Conservation (phyloP, 2,888 invertebrate genomes). For the Xanthorhoe designata region DNA sequence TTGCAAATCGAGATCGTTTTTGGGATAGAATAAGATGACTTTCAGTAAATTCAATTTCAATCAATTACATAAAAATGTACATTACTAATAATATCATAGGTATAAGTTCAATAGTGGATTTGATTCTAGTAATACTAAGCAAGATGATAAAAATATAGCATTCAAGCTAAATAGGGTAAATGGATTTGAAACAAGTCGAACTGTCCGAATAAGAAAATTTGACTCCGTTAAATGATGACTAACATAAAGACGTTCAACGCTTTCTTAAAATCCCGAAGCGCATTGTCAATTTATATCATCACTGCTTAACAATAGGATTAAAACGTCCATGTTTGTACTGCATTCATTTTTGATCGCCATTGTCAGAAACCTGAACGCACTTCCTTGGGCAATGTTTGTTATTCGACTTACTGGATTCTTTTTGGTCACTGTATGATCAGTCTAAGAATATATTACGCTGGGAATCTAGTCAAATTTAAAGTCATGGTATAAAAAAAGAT, state of each 20-base stretch:
- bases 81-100: too few relatives aligned
- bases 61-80: too few relatives aligned
- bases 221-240: background rate
- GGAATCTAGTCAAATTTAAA: background rate
- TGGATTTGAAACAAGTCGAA: too few relatives aligned
- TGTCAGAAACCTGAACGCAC: slow-evolving; percentile 12
- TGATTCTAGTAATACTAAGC: too few relatives aligned
- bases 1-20: too few relatives aligned
- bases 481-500: too few relatives aligned
- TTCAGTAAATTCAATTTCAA: too few relatives aligned
- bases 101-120: too few relatives aligned
- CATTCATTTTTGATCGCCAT: slow-evolving; percentile 13
- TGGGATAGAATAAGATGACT: too few relatives aligned
- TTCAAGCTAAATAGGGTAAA: too few relatives aligned
- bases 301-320: slow-evolving; percentile 35
- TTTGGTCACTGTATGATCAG: background rate
- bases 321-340: slow-evolving; percentile 23
- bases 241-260: slow-evolving; percentile 1
- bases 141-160: too few relatives aligned
- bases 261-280: background rate
- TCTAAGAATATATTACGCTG: background rate
- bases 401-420: background rate
- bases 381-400: slow-evolving; percentile 3
- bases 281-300: slow-evolving; percentile 37
- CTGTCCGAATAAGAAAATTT: too few relatives aligned